Evolutionary conservation across 2,113 vertebrate genomes (phyloP).

Genomic region (Piprites chloris): DNA sequence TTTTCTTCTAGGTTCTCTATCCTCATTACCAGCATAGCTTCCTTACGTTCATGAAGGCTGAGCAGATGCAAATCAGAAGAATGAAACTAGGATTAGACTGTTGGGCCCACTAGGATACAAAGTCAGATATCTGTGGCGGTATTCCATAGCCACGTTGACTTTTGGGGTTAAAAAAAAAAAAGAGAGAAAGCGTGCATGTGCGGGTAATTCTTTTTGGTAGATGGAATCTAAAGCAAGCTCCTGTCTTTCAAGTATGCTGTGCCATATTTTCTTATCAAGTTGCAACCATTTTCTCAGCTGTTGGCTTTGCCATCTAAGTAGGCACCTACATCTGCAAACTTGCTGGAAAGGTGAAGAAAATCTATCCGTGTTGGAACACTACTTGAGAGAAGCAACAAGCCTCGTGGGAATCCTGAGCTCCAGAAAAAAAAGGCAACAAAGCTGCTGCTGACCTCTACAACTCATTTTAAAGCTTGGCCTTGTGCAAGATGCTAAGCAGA

Average conservation of each 20-base stretch:
- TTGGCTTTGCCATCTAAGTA: neutral
- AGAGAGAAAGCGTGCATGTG: accelerated
- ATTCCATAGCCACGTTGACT: neutral
- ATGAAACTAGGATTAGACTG: neutral
- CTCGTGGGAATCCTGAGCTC: neutral
- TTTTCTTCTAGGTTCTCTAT: neutral
- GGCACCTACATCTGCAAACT: neutral
- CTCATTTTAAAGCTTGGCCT: neutral
- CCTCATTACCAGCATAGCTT: neutral
- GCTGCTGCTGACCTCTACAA: neutral
- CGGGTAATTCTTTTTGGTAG: neutral
- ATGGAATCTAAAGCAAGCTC: neutral
- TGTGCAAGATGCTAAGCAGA: neutral
- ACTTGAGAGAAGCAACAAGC: neutral
- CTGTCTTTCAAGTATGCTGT: neutral
- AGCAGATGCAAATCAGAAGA: neutral
- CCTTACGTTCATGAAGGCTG: neutral
- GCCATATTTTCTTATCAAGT: neutral
- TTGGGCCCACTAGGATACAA: neutral
- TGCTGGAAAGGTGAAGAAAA: neutral
- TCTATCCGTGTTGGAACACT: accelerated
- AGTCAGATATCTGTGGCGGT: neutral
- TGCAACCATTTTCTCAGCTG: neutral
- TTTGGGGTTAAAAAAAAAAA: neutral
- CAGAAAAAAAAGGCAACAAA: neutral